These are phyloP conservation scores for Phengaris alcon DNA, from an alignment of 2,888 invertebrate species.

Conservation along the genomic window DNA sequence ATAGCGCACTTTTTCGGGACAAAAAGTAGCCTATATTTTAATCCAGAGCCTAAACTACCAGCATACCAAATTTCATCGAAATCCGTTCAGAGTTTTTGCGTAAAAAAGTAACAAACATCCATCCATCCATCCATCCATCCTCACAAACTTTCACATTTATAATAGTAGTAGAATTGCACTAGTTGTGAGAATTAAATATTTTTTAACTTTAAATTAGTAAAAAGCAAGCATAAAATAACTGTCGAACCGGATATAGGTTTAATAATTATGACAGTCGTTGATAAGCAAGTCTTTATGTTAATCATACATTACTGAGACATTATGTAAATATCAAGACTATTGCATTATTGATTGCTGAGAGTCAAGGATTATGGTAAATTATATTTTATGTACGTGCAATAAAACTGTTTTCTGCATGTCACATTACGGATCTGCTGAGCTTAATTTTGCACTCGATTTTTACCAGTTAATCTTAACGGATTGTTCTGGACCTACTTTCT, in stretches of 20 bases:
- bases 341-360: conserved; percentile 3
- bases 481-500: conserved; percentile 26
- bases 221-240: too few species aligned
- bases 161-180: too few species aligned
- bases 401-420: neutral
- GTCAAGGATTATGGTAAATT: neutral
- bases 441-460: conserved; percentile 25
- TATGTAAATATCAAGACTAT: conserved; percentile 23
- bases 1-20: too few species aligned
- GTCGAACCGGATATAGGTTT: neutral
- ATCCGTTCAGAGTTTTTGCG: too few species aligned
- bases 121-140: too few species aligned
- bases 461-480: conserved; percentile 15
- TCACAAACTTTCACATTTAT: too few species aligned
- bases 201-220: too few species aligned
- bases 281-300: neutral
- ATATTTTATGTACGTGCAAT: neutral
- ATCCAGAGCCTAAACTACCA: too few species aligned
- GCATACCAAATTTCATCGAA: too few species aligned
- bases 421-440: neutral
- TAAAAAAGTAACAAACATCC: too few species aligned
- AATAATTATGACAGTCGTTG: neutral
- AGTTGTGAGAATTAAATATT: too few species aligned
- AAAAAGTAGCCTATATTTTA: too few species aligned
- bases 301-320: neutral